Base-by-base conservation (phyloP, 2,888 invertebrate genomes). In the Coecobrya sp. region DNA sequence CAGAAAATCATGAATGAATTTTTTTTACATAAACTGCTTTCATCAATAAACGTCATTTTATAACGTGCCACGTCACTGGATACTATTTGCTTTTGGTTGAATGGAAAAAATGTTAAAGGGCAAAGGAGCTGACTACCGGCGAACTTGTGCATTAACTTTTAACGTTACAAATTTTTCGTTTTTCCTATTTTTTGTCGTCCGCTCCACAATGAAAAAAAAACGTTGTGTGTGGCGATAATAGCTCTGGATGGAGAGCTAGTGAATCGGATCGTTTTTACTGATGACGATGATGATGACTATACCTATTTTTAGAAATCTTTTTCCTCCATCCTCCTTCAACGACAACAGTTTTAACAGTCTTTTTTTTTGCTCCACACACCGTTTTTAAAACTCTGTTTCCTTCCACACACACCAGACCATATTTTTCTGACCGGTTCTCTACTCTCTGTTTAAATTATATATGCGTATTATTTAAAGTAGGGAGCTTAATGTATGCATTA, bases 291-390 rank as follows among this genome's bases (percentile, higher is more conserved):
- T 8, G 42, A 27, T 76, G 49, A 7, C 4, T 30, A 81, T 81
- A 25, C 79, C 79, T 79, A 81, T 81, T 81, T 81, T 81, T 81
- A 81, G 81, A 81, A 81, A 30, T 52, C 16, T 16, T n/a, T n/a
- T n/a, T n/a, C n/a, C n/a, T n/a, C n/a, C n/a, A 70, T 73, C 4
- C n/a, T 45, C 19, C n/a, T 13, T 22, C 27, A 27, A 16, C 27
- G 25, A 27, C 16, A 22, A 65, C 8, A n/a, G n/a, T n/a, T n/a
- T n/a, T n/a, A n/a, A n/a, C n/a, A n/a, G n/a, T 25, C 13, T 19
- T 2, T 19, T 49, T 42, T 73, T 19, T 16, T n/a, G 2, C 36
- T 70, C 4, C 36, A 36, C 19, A 16, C 36, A 70, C n/a, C 70
- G 36, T 36, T n/a, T n/a, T n/a, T n/a, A n/a, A n/a, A n/a, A n/a